Percentiles rank a stretch among this genome's conserved stretches.
Evolutionary conservation across 1,140 invertebrate genomes (phyloP).

Genomic region (Polypedilum pembai): DNA sequence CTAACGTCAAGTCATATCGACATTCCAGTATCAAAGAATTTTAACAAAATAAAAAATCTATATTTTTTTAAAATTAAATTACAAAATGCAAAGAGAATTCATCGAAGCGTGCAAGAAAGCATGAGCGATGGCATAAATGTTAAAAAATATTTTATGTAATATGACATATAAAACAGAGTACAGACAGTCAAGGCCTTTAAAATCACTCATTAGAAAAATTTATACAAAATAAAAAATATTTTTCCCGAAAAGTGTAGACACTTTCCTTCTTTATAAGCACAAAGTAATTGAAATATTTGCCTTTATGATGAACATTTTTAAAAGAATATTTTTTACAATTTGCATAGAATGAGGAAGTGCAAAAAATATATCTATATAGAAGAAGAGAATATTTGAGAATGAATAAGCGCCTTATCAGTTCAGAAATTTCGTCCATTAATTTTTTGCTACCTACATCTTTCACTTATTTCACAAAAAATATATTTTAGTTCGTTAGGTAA

Average conservation of each 20-base stretch:
- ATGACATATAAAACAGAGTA: neutral
- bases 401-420: conserved; percentile 23
- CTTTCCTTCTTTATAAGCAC: too few relatives aligned
- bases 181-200: conserved; percentile 2
- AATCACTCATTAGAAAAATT: neutral
- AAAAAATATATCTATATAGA: neutral
- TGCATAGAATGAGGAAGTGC: neutral
- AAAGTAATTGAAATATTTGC: too few relatives aligned
- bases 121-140: neutral
- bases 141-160: neutral
- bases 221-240: too few relatives aligned
- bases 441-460: neutral
- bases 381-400: neutral
- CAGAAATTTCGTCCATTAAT: conserved; percentile 10
- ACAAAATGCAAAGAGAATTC: neutral
- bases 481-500: neutral
- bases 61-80: neutral
- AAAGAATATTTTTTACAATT: too few relatives aligned
- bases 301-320: too few relatives aligned
- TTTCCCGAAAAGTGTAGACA: too few relatives aligned
- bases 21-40: neutral
- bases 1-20: neutral
- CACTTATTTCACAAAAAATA: too few relatives aligned
- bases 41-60: neutral
- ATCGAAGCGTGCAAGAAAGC: conserved; percentile 16